Base-by-base conservation (phyloP, 2,888 invertebrate species). In the Lepas anatifera region DNA sequence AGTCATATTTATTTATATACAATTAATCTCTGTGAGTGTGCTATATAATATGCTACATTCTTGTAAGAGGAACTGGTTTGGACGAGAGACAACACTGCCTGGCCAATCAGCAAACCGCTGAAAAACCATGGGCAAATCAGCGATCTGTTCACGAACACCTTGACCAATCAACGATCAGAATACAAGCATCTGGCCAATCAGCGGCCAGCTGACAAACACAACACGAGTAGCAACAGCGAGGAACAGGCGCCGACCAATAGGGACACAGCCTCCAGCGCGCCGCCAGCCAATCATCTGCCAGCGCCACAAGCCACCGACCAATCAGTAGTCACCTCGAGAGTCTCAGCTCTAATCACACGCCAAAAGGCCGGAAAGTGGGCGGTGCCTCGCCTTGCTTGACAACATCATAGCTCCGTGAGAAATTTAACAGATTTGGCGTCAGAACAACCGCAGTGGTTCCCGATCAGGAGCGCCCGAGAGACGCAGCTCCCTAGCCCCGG, bases 1-100 rank as follows among this genome's bases (percentile, higher is more conserved):
- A 58, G 58, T 58, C 58, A 35, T 52, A 27, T 58, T 58, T 58
- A 58, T 58, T 58, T 58, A 58, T 58, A 58, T 58, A 58, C 58
- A 58, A 32, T 35, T 58, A 35, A 22, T 35, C 32, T 58, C 58
- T 58, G 22, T 22, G 58, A 35, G 58, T 35, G 58, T 58, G 58
- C 58, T 35, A 58, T 58, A 58, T 58, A 32, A 58, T 58, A 58
- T 13, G 58, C 58, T 58, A 58, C 52, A 58, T 58, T 58, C 58
- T 58, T 18, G 25, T 58, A 58, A 32, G 13, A 58, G 58, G 58
- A 58, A 58, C 58, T 52, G 27, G 27, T 16, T 58, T 25, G 25
- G 52, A 52, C 52, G n/a, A 18, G 11, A 58, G 32, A 13, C 3
- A 10, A 25, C 35, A 58, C 50, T 13, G 6, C 13, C 50, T 50